Evolutionary conservation across 2,888 invertebrate species (phyloP).

Genomic region (Hanleya hanleyi): DNA sequence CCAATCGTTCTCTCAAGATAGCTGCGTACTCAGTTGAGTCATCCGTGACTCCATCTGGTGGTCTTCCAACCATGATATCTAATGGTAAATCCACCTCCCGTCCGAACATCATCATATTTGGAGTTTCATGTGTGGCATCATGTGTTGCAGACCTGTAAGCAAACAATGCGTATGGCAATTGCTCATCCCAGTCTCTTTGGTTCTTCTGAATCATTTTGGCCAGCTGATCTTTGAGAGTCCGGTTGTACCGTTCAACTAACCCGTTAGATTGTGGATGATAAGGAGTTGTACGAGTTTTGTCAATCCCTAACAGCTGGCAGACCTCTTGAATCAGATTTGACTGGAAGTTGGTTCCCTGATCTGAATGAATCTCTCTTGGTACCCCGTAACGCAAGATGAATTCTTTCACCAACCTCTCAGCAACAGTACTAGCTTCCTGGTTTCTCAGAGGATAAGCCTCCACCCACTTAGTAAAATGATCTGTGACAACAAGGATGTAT

Average conservation of each 20-base stretch:
- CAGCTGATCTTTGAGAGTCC: constrained; percentile 25
- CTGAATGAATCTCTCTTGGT: constrained; percentile 25
- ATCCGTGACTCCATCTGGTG: not conserved
- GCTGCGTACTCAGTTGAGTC: not conserved
- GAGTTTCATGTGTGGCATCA: constrained; percentile 13
- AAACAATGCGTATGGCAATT: constrained; percentile 10
- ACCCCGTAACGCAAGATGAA: constrained; percentile 31
- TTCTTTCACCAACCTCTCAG: constrained; percentile 17
- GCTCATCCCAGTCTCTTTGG: constrained; percentile 32
- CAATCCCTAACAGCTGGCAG: constrained; percentile 20
- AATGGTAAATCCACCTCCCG: constrained; percentile 16
- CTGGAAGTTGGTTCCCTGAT: constrained; percentile 32
- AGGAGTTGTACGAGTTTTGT: constrained; percentile 34
- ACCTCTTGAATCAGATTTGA: constrained; percentile 21
- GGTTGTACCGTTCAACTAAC: constrained; percentile 30
- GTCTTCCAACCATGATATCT: constrained; percentile 18
- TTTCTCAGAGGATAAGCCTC: not conserved
- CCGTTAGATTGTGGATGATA: constrained; percentile 36
- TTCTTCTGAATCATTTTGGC: constrained; percentile 18
- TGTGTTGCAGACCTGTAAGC: too few species aligned
- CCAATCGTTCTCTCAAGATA: not conserved
- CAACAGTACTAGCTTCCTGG: constrained; percentile 15
- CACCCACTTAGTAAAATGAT: not conserved
- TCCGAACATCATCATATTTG: constrained; percentile 19
- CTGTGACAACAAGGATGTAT: too few species aligned